Conservation (phyloP, 2,888 invertebrate species). For the Schizaphis graminum region DNA sequence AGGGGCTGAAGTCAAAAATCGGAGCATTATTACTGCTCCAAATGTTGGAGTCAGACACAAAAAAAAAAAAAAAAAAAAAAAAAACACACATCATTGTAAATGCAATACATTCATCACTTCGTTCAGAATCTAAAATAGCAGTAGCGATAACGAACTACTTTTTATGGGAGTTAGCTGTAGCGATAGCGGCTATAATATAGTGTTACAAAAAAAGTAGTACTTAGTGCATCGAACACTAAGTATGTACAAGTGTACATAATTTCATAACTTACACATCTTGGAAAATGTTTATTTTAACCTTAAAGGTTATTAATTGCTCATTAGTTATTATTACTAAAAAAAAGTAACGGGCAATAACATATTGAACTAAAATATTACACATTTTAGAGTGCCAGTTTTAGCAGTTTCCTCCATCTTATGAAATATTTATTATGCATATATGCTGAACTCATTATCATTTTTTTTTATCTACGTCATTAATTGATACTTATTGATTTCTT, state of each 20-base stretch:
- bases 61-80: no score
- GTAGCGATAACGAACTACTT: neutral
- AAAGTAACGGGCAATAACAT: neutral
- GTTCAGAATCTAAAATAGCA: no score
- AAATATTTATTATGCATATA: neutral
- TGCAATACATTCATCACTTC: no score
- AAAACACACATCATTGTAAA: no score
- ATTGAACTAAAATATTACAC: neutral
- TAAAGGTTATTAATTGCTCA: neutral
- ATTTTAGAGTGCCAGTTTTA: neutral
- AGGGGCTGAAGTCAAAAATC: no score
- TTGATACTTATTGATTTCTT: neutral
- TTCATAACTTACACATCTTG: neutral
- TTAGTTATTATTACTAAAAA: neutral
- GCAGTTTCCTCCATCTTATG: neutral
- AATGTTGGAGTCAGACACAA: no score
- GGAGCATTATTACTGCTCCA: no score
- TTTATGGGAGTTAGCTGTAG: neutral
- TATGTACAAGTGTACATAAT: neutral
- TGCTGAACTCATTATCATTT: neutral
- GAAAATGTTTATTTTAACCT: neutral
- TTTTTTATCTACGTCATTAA: neutral
- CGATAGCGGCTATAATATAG: neutral
- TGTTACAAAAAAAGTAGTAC: neutral
- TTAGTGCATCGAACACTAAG: neutral